phyloP scores from a whole-genome alignment of 2,113 vertebrate species.

The Lontra canadensis region DNA sequence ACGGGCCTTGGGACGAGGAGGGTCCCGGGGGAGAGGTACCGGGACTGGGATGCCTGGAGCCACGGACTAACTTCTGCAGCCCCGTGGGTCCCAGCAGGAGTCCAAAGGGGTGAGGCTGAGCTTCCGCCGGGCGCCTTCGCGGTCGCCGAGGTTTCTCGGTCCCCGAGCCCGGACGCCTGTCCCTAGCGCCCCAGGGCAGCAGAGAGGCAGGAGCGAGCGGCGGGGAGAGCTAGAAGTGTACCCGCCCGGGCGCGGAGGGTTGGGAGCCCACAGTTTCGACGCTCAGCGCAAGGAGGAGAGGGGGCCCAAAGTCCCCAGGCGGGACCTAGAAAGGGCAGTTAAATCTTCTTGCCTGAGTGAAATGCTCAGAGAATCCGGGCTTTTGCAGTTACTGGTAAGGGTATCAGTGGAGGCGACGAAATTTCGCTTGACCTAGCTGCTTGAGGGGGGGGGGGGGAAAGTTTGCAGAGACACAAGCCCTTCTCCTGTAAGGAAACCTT shows the following conservation, averaged over 20 bases:
- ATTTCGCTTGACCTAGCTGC: background rate
- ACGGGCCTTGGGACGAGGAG: fast-evolving
- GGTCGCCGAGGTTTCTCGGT: fast-evolving
- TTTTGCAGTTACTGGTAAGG: background rate
- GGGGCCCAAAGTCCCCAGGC: background rate
- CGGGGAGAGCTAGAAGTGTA: fast-evolving
- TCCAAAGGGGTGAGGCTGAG: background rate
- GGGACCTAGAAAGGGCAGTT: background rate
- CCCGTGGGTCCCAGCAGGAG: fast-evolving
- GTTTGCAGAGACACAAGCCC: background rate
- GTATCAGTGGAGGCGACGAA: background rate
- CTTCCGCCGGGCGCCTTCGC: background rate
- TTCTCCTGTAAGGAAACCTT: background rate
- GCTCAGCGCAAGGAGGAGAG: too few species aligned
- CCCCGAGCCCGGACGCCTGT: background rate
- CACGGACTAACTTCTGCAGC: fast-evolving
- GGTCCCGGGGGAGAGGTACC: fast-evolving
- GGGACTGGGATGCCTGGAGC: too few species aligned
- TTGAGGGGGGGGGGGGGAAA: background rate
- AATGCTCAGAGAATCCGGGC: background rate
- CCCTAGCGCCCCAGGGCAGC: fast-evolving
- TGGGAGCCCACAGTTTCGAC: background rate
- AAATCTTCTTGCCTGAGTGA: background rate
- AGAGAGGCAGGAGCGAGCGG: fast-evolving
- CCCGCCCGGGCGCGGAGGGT: fast-evolving